Evolutionary conservation across 2,113 vertebrate genomes (phyloP).

Genomic region (Sturnus vulgaris): DNA sequence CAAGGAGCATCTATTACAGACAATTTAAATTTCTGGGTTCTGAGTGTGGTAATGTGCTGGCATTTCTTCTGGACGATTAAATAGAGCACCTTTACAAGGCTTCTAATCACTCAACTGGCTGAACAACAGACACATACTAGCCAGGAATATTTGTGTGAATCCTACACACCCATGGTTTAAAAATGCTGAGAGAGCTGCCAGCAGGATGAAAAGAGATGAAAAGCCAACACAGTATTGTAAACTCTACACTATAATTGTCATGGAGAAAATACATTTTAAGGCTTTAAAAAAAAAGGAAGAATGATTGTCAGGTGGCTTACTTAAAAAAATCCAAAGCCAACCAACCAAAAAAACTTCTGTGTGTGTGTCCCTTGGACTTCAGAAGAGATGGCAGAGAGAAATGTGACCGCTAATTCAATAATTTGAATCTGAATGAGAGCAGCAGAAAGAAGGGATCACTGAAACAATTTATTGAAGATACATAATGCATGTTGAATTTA

Average conservation of each 20-base stretch:
- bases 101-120: background rate
- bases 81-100: background rate
- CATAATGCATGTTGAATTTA: background rate
- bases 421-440: background rate
- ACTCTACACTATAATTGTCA: background rate
- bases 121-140: background rate
- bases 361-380: background rate
- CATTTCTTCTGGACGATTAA: background rate
- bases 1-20: background rate
- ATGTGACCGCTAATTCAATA: background rate
- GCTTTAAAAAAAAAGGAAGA: background rate
- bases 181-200: background rate
- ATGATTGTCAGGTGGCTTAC: background rate
- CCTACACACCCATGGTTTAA: background rate
- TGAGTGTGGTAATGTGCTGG: background rate
- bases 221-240: background rate
- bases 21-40: background rate
- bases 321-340: background rate
- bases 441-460: background rate
- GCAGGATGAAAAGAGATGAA: background rate
- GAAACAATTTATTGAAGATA: background rate
- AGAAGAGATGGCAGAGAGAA: background rate
- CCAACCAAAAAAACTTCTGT: accelerated
- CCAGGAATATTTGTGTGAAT: background rate
- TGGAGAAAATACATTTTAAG: background rate